phyloP scores from a whole-genome alignment of 2,797 vertebrate genomes.

The Rhabdophis nuchalis region DNA sequence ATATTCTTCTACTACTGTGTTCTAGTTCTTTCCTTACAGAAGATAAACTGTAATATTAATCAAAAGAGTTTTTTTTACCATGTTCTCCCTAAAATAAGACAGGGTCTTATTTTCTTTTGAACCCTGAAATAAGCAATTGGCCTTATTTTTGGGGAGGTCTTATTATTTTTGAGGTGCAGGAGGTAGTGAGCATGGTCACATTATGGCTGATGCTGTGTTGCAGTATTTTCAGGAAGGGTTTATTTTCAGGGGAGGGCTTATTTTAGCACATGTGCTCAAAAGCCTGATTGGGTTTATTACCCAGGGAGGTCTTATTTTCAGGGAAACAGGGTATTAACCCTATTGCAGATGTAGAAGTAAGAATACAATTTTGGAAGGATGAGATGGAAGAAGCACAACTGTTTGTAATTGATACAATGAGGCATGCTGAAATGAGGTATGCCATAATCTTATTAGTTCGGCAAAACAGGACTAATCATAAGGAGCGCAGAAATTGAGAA shows the following conservation, averaged over 20 bases:
- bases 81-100: no score
- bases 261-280: no score
- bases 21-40: neutral
- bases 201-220: no score
- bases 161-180: no score
- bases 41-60: neutral
- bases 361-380: neutral
- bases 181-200: no score
- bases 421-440: neutral
- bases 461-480: neutral
- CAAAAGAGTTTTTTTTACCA: neutral
- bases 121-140: no score
- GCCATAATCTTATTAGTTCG: neutral
- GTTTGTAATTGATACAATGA: neutral
- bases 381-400: neutral
- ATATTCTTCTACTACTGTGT: neutral
- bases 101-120: no score
- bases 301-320: no score
- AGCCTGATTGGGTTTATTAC: no score
- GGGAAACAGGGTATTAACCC: neutral
- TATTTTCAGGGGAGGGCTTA: no score
- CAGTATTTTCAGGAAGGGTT: no score
- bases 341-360: neutral
- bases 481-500: neutral
- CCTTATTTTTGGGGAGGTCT: no score